Percentiles rank a stretch among this genome's conserved stretches.
phyloP scores from a whole-genome alignment of 2,888 invertebrate species.

The Aspidiotus destructor region DNA sequence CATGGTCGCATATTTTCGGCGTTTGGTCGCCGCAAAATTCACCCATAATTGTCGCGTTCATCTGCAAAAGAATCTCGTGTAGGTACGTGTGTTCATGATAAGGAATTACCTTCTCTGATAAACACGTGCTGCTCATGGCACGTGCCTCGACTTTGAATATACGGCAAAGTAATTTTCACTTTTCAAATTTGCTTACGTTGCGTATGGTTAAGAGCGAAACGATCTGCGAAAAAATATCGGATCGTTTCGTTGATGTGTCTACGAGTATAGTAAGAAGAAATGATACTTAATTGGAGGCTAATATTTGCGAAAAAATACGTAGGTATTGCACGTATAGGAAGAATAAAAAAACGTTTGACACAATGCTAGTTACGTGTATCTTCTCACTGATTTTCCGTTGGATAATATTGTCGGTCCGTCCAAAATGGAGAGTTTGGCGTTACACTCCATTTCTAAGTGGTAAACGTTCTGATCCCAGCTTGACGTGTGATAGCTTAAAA shows the following conservation, averaged over 20 bases:
- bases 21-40: conserved; percentile 60
- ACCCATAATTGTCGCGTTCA: conserved; percentile 53
- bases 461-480: conserved; percentile 51
- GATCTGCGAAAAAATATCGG: too few relatives aligned
- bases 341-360: not conserved
- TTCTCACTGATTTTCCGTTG: conserved; percentile 37
- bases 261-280: too few relatives aligned
- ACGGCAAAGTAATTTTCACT: too few relatives aligned
- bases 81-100: not conserved
- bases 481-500: conserved; percentile 70
- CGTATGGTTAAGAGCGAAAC: too few relatives aligned
- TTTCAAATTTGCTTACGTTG: too few relatives aligned
- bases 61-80: conserved; percentile 34
- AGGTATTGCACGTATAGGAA: not conserved
- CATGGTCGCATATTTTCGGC: conserved; percentile 64
- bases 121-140: too few relatives aligned
- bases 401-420: conserved; percentile 52
- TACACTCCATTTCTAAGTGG: conserved; percentile 59
- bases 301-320: too few relatives aligned
- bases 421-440: conserved; percentile 64
- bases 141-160: too few relatives aligned
- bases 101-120: too few relatives aligned
- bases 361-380: not conserved
- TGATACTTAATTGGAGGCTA: too few relatives aligned
- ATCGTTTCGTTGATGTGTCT: too few relatives aligned